phyloP scores from a whole-genome alignment of 2,113 vertebrate species.

The Daphoenositta chrysoptera region DNA sequence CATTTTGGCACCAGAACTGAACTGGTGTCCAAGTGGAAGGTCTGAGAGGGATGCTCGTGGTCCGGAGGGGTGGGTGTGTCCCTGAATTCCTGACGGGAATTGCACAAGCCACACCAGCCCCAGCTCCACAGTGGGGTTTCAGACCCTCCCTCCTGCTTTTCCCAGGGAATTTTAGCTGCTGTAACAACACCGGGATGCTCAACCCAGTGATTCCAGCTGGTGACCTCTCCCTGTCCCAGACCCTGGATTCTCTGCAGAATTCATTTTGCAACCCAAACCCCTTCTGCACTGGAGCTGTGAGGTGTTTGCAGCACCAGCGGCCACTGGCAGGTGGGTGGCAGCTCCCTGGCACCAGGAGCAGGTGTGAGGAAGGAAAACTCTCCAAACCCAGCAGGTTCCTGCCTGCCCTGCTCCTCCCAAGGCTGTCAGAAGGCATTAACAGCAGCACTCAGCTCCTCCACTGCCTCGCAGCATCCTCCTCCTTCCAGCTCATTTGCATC shows the following conservation, averaged over 20 bases:
- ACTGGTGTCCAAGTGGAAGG: accelerated
- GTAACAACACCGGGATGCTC: neutral
- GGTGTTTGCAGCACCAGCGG: neutral
- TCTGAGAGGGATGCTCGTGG: accelerated
- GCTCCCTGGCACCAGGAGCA: neutral
- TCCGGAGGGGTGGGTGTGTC: neutral
- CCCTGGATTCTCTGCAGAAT: accelerated
- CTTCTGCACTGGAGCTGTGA: neutral
- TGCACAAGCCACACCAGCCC: neutral
- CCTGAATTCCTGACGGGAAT: neutral
- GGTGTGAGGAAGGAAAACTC: neutral
- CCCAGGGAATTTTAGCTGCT: neutral
- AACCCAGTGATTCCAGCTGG: accelerated
- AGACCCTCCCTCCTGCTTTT: neutral
- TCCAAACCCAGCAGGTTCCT: neutral
- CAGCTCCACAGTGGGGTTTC: neutral
- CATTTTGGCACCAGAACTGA: neutral
- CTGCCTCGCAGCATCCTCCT: neutral
- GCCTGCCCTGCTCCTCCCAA: neutral
- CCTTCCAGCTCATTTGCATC: neutral
- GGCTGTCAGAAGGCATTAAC: neutral
- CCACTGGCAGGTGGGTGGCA: neutral
- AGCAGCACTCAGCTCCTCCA: accelerated
- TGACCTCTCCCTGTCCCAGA: neutral
- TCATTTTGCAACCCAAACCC: neutral